Base-by-base conservation (phyloP, 2,113 vertebrate species). In the Esox niger region DNA sequence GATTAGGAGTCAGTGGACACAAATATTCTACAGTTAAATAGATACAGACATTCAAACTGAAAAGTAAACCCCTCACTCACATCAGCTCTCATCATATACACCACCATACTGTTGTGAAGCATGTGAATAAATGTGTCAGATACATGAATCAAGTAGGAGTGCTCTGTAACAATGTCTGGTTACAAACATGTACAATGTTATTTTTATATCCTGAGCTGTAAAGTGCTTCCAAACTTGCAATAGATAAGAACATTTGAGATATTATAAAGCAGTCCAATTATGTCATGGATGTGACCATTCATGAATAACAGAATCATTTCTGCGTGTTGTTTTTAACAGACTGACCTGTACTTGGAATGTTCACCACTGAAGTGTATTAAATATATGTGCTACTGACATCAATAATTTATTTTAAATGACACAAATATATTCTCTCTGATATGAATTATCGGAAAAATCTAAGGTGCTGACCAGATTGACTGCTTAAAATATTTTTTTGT, bases 211-310 rank as follows among this genome's bases (percentile, higher is more conserved):
- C 88, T 89, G 88, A 89, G 87, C 82, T 77, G 80, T 89, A 89
- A 89, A 89, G 88, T 88, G 87, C 88, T 87, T 88, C 85, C 83
- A 71, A 86, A 87, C 80, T 88, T 85, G 81, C 78, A 79, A 83
- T 80, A 87, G 64, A 75, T 33, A n/a, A n/a, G n/a, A n/a, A 65
- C 78, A 80, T 64, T 64, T 69, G 64, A 55, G 71, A 75, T 71
- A 71, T 23, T 9, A 69, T 15, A 27, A 33, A 61, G 33, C 3
- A 66, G 74, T 75, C 83, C 69, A 54, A 79, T 73, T 38, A 54
- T 76, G 68, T 49, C 30, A 72, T 27, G 65, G 27, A 72, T 27
- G 27, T 13, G 58, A 65, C 71, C 23, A 65, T 68, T 74, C 38
- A 52, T 52, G 21, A 43, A 33, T 54, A 20, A 58, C 31, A 13